Conservation (phyloP, 2,113 vertebrate genomes). For the Zosterops hypoxanthus region DNA sequence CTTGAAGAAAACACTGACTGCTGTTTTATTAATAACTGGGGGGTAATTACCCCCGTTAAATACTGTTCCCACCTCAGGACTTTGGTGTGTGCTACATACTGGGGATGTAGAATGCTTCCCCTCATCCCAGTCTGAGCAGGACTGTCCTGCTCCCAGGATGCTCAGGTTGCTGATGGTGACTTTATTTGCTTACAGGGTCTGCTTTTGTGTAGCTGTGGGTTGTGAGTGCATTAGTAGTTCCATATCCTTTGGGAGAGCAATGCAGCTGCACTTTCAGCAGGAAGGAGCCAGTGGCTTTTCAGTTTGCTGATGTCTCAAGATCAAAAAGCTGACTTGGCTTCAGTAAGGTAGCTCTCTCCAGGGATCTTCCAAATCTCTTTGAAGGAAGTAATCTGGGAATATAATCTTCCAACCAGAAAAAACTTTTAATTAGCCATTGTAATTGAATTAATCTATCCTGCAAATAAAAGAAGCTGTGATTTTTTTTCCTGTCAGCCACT, state of each 20-base stretch:
- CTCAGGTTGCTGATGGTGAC: background rate
- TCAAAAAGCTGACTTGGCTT: slow-evolving; percentile 16
- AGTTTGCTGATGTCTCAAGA: background rate
- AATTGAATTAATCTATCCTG: background rate
- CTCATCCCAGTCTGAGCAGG: background rate
- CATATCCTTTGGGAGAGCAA: background rate
- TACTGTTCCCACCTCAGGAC: background rate
- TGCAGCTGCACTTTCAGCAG: background rate
- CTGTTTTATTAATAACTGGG: background rate
- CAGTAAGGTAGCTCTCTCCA: background rate
- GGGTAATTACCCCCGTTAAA: accelerated
- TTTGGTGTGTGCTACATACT: accelerated
- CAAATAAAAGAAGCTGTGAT: background rate
- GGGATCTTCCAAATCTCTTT: background rate
- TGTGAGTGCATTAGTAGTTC: background rate
- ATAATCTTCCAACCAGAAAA: background rate
- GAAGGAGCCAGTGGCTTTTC: background rate
- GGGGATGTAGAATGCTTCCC: background rate
- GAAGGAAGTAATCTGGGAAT: background rate
- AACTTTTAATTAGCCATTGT: background rate
- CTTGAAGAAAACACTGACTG: background rate
- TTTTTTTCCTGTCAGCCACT: background rate
- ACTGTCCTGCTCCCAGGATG: background rate
- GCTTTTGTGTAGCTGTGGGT: background rate
- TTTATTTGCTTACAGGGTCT: background rate